Conservation (phyloP, 1,140 invertebrate genomes). For the Aphaenogaster ashmeadi region DNA sequence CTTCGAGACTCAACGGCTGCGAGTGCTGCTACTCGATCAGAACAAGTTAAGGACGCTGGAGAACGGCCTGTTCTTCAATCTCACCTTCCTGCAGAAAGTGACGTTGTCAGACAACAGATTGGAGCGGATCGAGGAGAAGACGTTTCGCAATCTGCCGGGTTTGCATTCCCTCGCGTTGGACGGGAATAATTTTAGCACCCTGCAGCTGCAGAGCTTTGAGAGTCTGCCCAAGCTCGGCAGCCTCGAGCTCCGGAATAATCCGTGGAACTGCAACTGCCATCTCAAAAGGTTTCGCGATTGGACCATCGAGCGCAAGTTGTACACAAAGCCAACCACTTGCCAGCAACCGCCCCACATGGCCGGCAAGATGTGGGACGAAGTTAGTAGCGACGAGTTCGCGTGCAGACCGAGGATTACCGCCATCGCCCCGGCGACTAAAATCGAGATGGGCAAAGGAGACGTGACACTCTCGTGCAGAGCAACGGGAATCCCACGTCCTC, state of each 20-base stretch:
- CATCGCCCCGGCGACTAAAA: slow-evolving; percentile 86
- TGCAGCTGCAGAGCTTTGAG: slow-evolving; percentile 89
- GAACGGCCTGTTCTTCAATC: slow-evolving; percentile 92
- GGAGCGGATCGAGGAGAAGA: slow-evolving; percentile 89
- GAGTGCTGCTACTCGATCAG: slow-evolving; percentile 91
- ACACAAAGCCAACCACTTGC: slow-evolving; percentile 91
- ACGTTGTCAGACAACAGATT: slow-evolving; percentile 92
- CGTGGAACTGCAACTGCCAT: slow-evolving; percentile 96
- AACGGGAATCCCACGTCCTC: slow-evolving; percentile 91
- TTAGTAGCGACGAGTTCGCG: slow-evolving; percentile 93
- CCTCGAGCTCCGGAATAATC: slow-evolving; percentile 93
- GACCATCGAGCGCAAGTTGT: slow-evolving; percentile 91
- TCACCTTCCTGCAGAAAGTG: slow-evolving; percentile 92
- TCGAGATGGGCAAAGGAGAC: slow-evolving; percentile 89
- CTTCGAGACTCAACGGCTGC: slow-evolving; percentile 89
- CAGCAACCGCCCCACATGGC: slow-evolving; percentile 89
- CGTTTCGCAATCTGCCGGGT: slow-evolving; percentile 91
- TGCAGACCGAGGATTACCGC: slow-evolving; percentile 92
- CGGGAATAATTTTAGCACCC: slow-evolving; percentile 90
- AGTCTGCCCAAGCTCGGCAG: slow-evolving; percentile 90
- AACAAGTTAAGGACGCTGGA: slow-evolving; percentile 92
- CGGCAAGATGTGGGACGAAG: slow-evolving; percentile 91
- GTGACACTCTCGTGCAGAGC: slow-evolving; percentile 93
- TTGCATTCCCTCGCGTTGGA: slow-evolving; percentile 91
- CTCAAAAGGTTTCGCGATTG: slow-evolving; percentile 93